These are phyloP conservation scores for human (Homo sapiens) DNA, from an alignment of 2,113 vertebrate species.

Conservation along the genomic window DNA sequence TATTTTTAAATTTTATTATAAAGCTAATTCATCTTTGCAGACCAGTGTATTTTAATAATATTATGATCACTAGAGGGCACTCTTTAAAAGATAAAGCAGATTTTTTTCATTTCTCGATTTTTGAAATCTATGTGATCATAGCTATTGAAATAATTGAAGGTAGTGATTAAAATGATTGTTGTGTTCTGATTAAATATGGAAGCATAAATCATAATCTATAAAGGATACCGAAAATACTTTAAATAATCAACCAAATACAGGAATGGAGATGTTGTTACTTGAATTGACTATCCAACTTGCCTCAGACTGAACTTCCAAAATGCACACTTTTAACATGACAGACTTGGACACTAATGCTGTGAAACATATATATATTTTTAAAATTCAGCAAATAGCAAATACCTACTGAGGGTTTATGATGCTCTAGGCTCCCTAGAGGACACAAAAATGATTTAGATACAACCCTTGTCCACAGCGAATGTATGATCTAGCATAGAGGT, in stretches of 20 bases:
- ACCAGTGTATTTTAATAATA: constrained; percentile 23
- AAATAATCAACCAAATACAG: neutral
- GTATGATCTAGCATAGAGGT: neutral
- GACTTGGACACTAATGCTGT: neutral
- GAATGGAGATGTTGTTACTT: neutral
- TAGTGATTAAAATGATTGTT: constrained; percentile 26
- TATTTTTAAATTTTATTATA: neutral
- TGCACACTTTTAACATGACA: neutral
- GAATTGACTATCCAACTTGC: neutral
- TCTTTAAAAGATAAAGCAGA: constrained; percentile 35
- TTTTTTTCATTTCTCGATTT: constrained; percentile 18
- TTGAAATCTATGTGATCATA: neutral
- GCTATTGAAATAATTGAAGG: constrained; percentile 24
- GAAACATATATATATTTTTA: neutral
- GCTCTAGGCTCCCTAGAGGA: neutral
- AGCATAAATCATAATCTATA: neutral
- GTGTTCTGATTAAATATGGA: neutral
- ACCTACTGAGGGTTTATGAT: neutral
- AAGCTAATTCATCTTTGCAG: constrained; percentile 18
- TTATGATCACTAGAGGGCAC: constrained; percentile 51
- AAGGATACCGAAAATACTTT: neutral
- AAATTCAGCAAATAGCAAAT: neutral
- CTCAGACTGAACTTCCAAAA: neutral
- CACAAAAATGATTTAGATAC: neutral
- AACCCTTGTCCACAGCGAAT: neutral